These are phyloP conservation scores for Acinonyx jubatus DNA, from an alignment of 2,113 vertebrate genomes.

Conservation along the genomic window DNA sequence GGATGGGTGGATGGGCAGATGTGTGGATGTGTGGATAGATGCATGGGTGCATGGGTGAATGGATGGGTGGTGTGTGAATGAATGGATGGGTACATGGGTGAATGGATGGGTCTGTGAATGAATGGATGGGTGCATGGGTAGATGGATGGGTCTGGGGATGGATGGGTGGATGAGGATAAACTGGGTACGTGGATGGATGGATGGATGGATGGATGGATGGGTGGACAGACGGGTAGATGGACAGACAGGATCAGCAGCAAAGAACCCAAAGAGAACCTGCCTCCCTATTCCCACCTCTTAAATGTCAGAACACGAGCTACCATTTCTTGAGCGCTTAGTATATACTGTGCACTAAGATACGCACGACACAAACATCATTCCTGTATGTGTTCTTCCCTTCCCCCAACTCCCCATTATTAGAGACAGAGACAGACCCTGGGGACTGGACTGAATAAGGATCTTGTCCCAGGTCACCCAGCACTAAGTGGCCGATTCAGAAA, in stretches of 20 bases:
- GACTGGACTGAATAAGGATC: background rate
- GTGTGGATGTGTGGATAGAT: rapidly evolving
- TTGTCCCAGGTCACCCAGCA: background rate
- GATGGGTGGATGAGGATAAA: too few relatives aligned
- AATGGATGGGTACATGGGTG: rapidly evolving
- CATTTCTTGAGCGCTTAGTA: rapidly evolving
- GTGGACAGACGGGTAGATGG: rapidly evolving
- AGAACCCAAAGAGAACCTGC: background rate
- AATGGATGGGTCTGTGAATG: too few relatives aligned
- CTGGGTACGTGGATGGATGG: too few relatives aligned
- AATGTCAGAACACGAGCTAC: rapidly evolving
- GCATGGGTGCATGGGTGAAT: background rate
- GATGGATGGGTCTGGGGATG: too few relatives aligned
- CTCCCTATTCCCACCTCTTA: background rate
- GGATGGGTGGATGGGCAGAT: too few relatives aligned
- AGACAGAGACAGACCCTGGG: background rate
- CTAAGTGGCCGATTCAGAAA: background rate
- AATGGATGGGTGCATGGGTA: too few relatives aligned
- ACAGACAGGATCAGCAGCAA: background rate
- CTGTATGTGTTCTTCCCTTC: rapidly evolving
- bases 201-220: rapidly evolving
- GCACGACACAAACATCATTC: rapidly evolving
- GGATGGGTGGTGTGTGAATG: background rate
- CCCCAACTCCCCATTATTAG: background rate
- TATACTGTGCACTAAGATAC: rapidly evolving